phyloP scores from a whole-genome alignment of 2,113 vertebrate species.

The Eulemur macaco region DNA sequence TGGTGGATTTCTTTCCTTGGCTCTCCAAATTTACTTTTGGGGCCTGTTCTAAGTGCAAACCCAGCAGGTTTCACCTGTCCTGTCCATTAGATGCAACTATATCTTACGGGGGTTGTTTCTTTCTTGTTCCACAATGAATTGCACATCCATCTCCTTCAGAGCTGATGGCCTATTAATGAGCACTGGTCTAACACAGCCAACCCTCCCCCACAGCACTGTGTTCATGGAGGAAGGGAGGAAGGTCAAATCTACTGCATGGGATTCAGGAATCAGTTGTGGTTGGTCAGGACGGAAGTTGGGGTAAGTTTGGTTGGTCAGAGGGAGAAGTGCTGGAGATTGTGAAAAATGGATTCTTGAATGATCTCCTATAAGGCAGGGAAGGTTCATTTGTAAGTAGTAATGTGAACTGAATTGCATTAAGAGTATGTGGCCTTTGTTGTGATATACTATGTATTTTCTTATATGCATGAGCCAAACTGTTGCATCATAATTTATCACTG shows the following conservation, averaged over 20 bases:
- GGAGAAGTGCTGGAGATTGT: slow-evolving; percentile 79
- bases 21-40: slow-evolving; percentile 81
- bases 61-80: slow-evolving; percentile 80
- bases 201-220: slow-evolving; percentile 48
- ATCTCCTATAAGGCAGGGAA: slow-evolving; percentile 76
- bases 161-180: slow-evolving; percentile 67
- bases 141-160: slow-evolving; percentile 68
- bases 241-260: slow-evolving; percentile 73
- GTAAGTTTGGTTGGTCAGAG: slow-evolving; percentile 72
- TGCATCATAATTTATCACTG: slow-evolving; percentile 87
- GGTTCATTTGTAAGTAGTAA: slow-evolving; percentile 87
- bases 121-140: slow-evolving; percentile 78
- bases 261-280: slow-evolving; percentile 80
- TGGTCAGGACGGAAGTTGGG: slow-evolving; percentile 71
- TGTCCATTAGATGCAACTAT: slow-evolving; percentile 74
- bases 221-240: slow-evolving; percentile 70
- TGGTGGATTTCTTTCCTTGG: slow-evolving; percentile 76
- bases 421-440: slow-evolving; percentile 89
- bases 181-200: slow-evolving; percentile 74
- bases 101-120: slow-evolving; percentile 68
- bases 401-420: slow-evolving; percentile 87
- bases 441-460: slow-evolving; percentile 90
- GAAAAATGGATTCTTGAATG: slow-evolving; percentile 82
- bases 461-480: slow-evolving; percentile 90
- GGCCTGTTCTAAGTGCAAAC: slow-evolving; percentile 78